These are phyloP conservation scores for Caradrina kadenii DNA, from an alignment of 2,888 invertebrate species.

Conservation along the genomic window DNA sequence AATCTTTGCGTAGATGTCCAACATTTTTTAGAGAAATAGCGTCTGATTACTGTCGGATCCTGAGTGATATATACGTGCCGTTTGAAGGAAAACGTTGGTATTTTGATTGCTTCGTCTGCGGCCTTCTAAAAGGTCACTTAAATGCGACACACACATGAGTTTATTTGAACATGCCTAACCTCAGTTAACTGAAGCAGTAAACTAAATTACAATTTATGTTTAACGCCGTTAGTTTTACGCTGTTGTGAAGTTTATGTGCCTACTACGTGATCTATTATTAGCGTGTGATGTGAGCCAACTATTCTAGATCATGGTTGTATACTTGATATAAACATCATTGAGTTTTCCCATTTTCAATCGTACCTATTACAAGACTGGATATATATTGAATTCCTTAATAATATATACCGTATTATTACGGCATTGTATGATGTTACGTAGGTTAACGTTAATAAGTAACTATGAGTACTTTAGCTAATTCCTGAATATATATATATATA, in stretches of 20 bases:
- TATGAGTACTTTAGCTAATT: background rate
- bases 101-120: conserved; percentile 50
- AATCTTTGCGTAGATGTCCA: conserved; percentile 50
- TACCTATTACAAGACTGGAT: conserved; percentile 33
- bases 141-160: conserved; percentile 30
- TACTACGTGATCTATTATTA: conserved; percentile 66
- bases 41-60: conserved; percentile 44
- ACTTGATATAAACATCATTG: conserved; percentile 54
- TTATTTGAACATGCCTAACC: conserved; percentile 16
- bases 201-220: conserved; percentile 54
- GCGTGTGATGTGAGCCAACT: conserved; percentile 69
- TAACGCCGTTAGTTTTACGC: conserved; percentile 61
- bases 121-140: conserved; percentile 56
- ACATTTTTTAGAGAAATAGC: conserved; percentile 46
- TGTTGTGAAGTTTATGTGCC: conserved; percentile 61
- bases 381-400: conserved; percentile 10
- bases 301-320: conserved; percentile 70
- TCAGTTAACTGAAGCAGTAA: conserved; percentile 50
- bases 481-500: background rate
- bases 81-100: conserved; percentile 47
- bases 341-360: conserved; percentile 41
- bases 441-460: conserved; percentile 22
- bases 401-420: conserved; percentile 19
- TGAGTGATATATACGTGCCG: conserved; percentile 30
- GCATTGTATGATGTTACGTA: conserved; percentile 16